Conservation (phyloP, 2,113 vertebrate species). For the Poeciliopsis occidentalis region DNA sequence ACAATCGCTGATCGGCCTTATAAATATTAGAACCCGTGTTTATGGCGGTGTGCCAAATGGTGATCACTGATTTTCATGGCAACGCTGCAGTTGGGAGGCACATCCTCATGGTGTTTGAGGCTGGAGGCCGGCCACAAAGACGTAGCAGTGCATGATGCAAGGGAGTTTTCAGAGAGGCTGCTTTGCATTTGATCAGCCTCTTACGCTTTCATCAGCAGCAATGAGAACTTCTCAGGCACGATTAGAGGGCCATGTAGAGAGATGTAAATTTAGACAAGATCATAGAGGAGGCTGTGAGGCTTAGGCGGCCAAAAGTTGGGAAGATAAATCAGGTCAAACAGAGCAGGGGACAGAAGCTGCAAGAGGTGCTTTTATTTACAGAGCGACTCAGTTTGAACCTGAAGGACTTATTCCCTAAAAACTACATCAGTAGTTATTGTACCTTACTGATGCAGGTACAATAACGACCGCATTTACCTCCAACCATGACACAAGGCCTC, state of each 20-base stretch:
- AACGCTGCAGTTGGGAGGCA: slow-evolving; percentile 30
- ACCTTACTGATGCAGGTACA: too few relatives aligned
- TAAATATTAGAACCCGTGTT: slow-evolving; percentile 15
- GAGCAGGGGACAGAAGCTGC: slow-evolving; percentile 47
- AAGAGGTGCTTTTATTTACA: slow-evolving; percentile 20
- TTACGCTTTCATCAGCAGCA: slow-evolving; percentile 63
- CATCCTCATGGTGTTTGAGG: slow-evolving; percentile 26
- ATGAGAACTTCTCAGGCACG: slow-evolving; percentile 64
- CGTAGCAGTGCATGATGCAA: slow-evolving; percentile 38
- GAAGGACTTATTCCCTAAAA: slow-evolving; percentile 1
- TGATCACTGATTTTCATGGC: slow-evolving; percentile 38
- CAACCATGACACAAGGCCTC: neutral
- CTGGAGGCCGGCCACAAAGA: slow-evolving; percentile 46
- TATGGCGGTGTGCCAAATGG: slow-evolving; percentile 5
- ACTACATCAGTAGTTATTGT: too few relatives aligned
- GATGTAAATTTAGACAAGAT: slow-evolving; percentile 74
- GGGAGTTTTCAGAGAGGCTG: slow-evolving; percentile 51
- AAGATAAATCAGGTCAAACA: slow-evolving; percentile 67
- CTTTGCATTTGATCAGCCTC: slow-evolving; percentile 69
- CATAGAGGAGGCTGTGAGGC: slow-evolving; percentile 63
- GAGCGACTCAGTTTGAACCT: slow-evolving; percentile 13
- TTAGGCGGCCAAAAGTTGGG: slow-evolving; percentile 56
- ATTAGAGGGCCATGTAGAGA: slow-evolving; percentile 66
- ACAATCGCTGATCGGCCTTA: slow-evolving; percentile 21
- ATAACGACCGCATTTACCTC: neutral